These are phyloP conservation scores for Echinops telfairi DNA, from an alignment of 2,113 vertebrate genomes.

Conservation along the genomic window DNA sequence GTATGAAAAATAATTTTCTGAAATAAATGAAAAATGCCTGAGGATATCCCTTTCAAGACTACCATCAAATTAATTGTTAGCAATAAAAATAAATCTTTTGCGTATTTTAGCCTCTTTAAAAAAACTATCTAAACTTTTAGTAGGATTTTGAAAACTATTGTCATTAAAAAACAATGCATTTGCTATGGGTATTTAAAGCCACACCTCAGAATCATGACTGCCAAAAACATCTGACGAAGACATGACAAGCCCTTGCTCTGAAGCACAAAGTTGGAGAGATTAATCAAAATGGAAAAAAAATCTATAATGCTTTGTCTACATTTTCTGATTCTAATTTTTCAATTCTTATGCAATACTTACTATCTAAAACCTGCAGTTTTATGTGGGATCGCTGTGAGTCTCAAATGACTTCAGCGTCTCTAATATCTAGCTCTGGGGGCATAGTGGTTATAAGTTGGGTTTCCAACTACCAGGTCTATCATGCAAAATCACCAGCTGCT, in stretches of 20 bases:
- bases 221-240: not conserved
- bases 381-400: too few species aligned
- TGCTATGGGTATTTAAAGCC: constrained; percentile 32
- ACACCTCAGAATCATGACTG: not conserved
- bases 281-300: constrained; percentile 20
- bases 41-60: not conserved
- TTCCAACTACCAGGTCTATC: too few species aligned
- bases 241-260: constrained; percentile 27
- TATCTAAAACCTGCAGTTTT: not conserved
- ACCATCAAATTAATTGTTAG: not conserved
- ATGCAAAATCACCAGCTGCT: too few species aligned
- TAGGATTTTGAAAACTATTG: not conserved
- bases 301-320: not conserved
- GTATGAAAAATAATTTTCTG: not conserved
- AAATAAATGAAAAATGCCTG: not conserved
- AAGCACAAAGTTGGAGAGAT: not conserved
- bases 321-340: constrained; percentile 58
- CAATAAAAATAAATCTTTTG: constrained; percentile 44
- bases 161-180: constrained; percentile 11
- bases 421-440: too few species aligned
- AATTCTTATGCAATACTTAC: constrained; percentile 2
- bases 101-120: constrained; percentile 10
- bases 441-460: too few species aligned
- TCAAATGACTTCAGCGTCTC: too few species aligned
- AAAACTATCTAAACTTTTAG: too few species aligned